These are phyloP conservation scores for Drosophila jambulina DNA, from an alignment of 1,140 invertebrate genomes.

Conservation along the genomic window DNA sequence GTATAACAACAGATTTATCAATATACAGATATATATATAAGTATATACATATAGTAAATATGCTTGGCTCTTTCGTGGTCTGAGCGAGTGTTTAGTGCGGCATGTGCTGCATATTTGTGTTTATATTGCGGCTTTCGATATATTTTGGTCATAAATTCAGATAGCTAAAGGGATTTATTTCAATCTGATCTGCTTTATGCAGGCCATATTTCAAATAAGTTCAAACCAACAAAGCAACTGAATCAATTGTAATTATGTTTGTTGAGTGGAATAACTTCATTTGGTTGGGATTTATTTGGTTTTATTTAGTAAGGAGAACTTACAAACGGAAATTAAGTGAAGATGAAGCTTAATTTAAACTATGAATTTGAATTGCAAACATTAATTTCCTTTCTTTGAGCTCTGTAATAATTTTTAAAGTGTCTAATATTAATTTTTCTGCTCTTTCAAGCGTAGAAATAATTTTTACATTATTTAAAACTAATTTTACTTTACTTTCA, in stretches of 20 bases:
- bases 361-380: not conserved
- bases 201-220: conserved; percentile 3
- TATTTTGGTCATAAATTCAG: conserved; percentile 7
- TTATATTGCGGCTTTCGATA: conserved; percentile 15
- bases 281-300: not conserved
- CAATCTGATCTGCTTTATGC: not conserved
- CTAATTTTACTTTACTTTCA: too few species aligned
- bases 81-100: conserved; percentile 17
- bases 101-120: conserved; percentile 20
- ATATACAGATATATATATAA: conserved; percentile 15
- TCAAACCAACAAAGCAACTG: not conserved
- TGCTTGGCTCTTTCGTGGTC: too few species aligned
- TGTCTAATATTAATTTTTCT: too few species aligned
- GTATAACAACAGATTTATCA: conserved; percentile 46
- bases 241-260: not conserved
- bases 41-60: conserved; percentile 24
- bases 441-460: too few species aligned
- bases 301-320: not conserved
- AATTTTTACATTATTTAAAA: too few species aligned
- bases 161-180: conserved; percentile 1
- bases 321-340: not conserved
- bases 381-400: not conserved
- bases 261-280: not conserved
- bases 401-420: not conserved
- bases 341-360: rapidly evolving